Evolutionary conservation across 2,113 vertebrate genomes (phyloP), one percentile per base, ranked within the genome.

Genomic region (Pangasianodon hypophthalmus): DNA sequence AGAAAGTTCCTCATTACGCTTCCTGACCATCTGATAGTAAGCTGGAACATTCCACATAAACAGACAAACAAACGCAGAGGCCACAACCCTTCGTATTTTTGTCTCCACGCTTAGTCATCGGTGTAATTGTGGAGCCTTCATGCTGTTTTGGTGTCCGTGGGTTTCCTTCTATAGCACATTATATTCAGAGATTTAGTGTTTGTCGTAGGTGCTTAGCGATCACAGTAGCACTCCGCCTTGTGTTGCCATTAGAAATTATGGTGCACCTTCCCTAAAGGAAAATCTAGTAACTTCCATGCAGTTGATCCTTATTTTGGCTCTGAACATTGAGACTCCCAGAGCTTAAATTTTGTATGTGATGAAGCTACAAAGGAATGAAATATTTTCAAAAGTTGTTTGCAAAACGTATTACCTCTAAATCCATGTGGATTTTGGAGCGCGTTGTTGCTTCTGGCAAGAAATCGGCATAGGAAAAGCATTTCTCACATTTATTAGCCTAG

Each of bases 401-500:
- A 44, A 67, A 84, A 88, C 24, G 4, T 69, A 83, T 83, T 83
- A 73, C 64, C 37, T 88, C 80, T 46, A 73, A 73, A 85, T 64
- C 83, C 71, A 21, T 64, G 56, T 75, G 37, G 69, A 85, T 44
- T 50, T 50, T 71, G 26, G 67, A 89, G 41, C 67, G 29, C 13
- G 46, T 62, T 71, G 46, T 89, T 86, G 73, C 88, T 89, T 52
- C 84, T 89, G 73, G 84, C 73, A 81, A 64, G 48, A 46, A 86
- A 54, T 69, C 54, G 18, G 88, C 50, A 29, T 32, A 56, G 73
- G 60, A 89, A 86, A 86, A 21, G 73, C 73, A 89, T 89, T 89
- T 67, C 73, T 80, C 75, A 86, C 73, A 89, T 89, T 86, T 89
- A 89, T 89, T 86, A 67, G 84, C n/a, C 18, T 81, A 46, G 44